Evolutionary conservation across 2,797 vertebrate species (phyloP), one percentile per base, ranked within the genome.

Genomic region (Bryconaethiops microstoma): DNA sequence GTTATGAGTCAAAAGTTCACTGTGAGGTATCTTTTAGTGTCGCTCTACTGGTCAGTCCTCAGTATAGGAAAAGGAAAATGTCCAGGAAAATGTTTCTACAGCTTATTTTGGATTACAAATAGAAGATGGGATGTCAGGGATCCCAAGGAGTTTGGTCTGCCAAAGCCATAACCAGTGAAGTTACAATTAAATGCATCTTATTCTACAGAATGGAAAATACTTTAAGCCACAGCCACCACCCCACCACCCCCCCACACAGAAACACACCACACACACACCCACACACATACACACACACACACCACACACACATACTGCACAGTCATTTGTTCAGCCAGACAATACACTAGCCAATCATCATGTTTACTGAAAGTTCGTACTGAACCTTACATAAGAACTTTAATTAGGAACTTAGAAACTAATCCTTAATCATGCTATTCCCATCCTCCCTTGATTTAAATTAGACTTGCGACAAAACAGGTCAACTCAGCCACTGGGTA

Each of bases 381-480:
- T 77, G 13, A 29, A 14, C 62, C n/a, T 65, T 77, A 21, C 23
- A 52, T 65, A 76, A 76, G 42, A 52, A 35, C 39, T 23, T 67
- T 54, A 45, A 74, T 74, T 67, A 40, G 17, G 19, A 54, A 39
- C 17, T 69, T 25, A 69, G 45, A 42, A 23, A 50, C 29, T 45
- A 63, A 55, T 77, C 59, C 29, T 63, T 54, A 74, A 42, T 64
- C 60, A 23, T 68, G 50, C 39, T 74, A 25, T 69, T 77, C n/a
- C 45, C 23, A 63, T 64, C 21, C 23, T 16, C 9, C n/a, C 70
- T 67, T 67, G 29, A 71, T 29, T 54, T 19, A 72, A 72, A 52
- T 54, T 52, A 55, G 69, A 50, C 17, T 48, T 64, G 71, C 67
- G 42, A 55, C 29, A 29, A 74, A 78, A 74, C 69, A 74, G 62